These are phyloP conservation scores for Poecilia latipinna DNA, from an alignment of 2,113 vertebrate species.

Conservation along the genomic window DNA sequence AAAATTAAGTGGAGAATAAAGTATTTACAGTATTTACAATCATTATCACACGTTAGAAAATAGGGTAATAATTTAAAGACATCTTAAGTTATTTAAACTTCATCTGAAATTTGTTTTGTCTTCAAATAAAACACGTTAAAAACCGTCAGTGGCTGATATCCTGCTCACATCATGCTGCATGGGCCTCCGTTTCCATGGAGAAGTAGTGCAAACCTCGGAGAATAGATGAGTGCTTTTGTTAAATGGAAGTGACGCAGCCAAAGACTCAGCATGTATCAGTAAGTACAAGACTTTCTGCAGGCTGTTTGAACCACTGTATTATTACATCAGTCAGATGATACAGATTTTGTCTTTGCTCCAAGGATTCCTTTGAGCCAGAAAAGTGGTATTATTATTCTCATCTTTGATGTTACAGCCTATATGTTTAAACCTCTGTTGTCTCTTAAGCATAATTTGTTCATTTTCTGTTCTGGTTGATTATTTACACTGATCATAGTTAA, in stretches of 20 bases:
- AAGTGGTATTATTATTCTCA: background rate
- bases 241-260: conserved; percentile 64
- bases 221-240: conserved; percentile 30
- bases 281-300: conserved; percentile 30
- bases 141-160: conserved; percentile 43
- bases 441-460: background rate
- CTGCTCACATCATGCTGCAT: conserved; percentile 23
- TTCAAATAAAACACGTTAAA: conserved; percentile 43
- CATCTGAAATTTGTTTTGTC: conserved; percentile 18
- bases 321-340: background rate
- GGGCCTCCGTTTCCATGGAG: conserved; percentile 64
- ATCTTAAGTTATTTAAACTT: background rate
- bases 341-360: background rate
- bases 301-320: background rate
- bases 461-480: background rate
- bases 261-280: conserved; percentile 40
- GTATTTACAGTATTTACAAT: conserved; percentile 2
- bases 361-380: background rate
- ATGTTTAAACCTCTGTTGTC: background rate
- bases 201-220: conserved; percentile 52
- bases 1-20: background rate
- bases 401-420: background rate
- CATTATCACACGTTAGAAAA: background rate
- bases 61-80: background rate
- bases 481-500: background rate